Base-by-base conservation (phyloP, 1,140 invertebrate species). In the Caenorhabditis elegans region DNA sequence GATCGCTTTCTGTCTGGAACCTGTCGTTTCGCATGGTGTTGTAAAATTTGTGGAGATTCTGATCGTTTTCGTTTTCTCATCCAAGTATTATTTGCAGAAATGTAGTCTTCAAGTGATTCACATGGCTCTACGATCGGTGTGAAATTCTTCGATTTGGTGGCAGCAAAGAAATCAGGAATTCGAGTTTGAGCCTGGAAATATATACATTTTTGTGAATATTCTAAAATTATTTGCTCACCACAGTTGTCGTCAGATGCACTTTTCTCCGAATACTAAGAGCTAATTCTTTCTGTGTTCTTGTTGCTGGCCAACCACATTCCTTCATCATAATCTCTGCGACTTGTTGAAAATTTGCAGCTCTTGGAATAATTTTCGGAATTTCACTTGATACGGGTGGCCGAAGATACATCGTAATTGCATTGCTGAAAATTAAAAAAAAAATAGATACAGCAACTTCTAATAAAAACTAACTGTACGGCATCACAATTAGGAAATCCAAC, bases 401-500 rank as follows among this genome's bases (percentile, higher is more conserved):
- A 0, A 65, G n/a, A 22, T 79, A 79, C 51, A 79, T 39, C 24
- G 24, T 60, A 4, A 55, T 24, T 3, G 78, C 78, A 17, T 65
- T 55, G 4, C 78, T 79, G 55, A 34, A 79, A 77, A 10, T 26
- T 19, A 11, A 77, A 77, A 70, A 28, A 22, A 51, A 53, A 4
- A 11, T 51, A 34, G 19, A 6, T n/a, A 70, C 39, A n/a, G 17
- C n/a, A 43, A n/a, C n/a, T 46, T 34, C 2, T 2, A n/a, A 53
- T 31, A 22, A 46, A 60, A 22, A 10, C 49, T 34, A 8, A 79
- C 78, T 43, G 24, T 43, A 60, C 34, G 19, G 51, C 55, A 24
- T 79, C 39, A 13, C 26, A 60, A 46, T 83, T 83, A 2, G 82
- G 82, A 36, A 83, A 83, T 5, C 53, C 77, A 10, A 19, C 15